phyloP scores from a whole-genome alignment of 2,113 vertebrate species.

The Pluvialis apricaria region DNA sequence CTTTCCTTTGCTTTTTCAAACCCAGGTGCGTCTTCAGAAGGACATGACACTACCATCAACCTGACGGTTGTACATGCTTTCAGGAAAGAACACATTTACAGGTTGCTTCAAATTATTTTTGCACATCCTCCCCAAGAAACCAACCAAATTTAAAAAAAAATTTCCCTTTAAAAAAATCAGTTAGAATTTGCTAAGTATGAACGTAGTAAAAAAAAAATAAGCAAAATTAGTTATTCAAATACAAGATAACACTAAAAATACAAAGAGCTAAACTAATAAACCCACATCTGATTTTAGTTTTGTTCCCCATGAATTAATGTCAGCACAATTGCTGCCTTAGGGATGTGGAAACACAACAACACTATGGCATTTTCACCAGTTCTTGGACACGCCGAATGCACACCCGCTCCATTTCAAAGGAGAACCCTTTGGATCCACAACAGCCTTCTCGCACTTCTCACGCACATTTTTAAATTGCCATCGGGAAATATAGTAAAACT shows the following conservation, averaged over 20 bases:
- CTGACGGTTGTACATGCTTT: background rate
- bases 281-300: background rate
- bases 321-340: background rate
- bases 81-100: background rate
- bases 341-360: background rate
- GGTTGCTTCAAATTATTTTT: background rate
- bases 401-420: background rate
- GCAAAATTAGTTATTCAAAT: background rate
- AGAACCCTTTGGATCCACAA: background rate
- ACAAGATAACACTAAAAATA: background rate
- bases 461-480: background rate
- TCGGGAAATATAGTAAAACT: background rate
- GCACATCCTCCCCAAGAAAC: background rate
- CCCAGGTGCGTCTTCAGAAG: background rate
- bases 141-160: rapidly evolving
- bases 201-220: background rate
- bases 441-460: background rate
- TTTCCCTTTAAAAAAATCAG: background rate
- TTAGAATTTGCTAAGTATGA: background rate
- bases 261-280: background rate
- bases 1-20: background rate
- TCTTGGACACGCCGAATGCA: background rate
- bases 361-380: background rate
- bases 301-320: background rate
- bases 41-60: rapidly evolving